phyloP scores from a whole-genome alignment of 2,888 invertebrate genomes.

The Spodoptera picta region DNA sequence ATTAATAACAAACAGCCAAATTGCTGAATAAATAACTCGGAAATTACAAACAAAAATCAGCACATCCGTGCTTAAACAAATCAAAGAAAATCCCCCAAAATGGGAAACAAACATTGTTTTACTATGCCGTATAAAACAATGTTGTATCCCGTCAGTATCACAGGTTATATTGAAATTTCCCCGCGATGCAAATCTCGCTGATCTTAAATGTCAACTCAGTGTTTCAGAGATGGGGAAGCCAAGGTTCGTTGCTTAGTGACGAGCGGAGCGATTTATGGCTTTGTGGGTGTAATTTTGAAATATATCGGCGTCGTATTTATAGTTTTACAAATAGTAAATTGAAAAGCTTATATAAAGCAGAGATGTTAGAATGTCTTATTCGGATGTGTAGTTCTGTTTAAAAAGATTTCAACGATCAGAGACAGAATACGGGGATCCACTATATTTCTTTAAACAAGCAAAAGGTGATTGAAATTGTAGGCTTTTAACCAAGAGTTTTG shows the following conservation, averaged over 20 bases:
- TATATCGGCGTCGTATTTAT: too few relatives aligned
- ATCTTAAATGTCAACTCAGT: conserved; percentile 70
- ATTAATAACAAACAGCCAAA: conserved; percentile 36
- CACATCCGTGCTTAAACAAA: conserved; percentile 61
- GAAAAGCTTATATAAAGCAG: too few relatives aligned
- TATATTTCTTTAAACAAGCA: too few relatives aligned
- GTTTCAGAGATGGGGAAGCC: conserved; percentile 50
- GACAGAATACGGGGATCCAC: too few relatives aligned
- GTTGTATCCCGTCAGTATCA: conserved; percentile 20
- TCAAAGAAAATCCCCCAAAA: conserved; percentile 60
- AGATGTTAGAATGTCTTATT: too few relatives aligned
- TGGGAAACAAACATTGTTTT: conserved; percentile 33
- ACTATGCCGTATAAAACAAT: conserved; percentile 7
- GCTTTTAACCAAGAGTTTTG: too few relatives aligned
- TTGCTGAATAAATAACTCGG: conserved; percentile 31
- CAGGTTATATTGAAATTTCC: conserved; percentile 64
- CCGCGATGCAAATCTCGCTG: conserved; percentile 62
- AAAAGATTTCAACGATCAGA: too few relatives aligned
- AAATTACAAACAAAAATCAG: conserved; percentile 45
- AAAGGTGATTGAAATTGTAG: too few relatives aligned
- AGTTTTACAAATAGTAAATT: too few relatives aligned
- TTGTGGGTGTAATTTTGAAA: too few relatives aligned
- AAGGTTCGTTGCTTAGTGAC: conserved; percentile 21
- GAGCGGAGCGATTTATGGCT: conserved; percentile 43
- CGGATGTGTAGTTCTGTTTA: too few relatives aligned